phyloP scores from a whole-genome alignment of 1,140 invertebrate genomes.

The Hypothenemus hampei region DNA sequence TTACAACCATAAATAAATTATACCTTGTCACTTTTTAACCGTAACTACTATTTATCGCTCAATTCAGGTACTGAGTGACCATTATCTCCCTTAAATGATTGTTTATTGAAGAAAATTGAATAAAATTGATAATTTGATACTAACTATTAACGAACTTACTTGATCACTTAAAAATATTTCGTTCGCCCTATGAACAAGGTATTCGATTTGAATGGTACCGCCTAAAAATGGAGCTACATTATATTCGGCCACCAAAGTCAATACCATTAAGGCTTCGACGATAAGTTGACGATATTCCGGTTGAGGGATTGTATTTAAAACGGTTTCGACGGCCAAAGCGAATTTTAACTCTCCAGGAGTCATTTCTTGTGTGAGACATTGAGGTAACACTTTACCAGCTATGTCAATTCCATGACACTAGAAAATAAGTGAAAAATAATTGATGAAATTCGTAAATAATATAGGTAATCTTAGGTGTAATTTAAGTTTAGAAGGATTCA shows the following conservation, averaged over 20 bases:
- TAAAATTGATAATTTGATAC: too few relatives aligned
- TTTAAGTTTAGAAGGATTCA: too few relatives aligned
- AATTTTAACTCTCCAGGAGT: constrained; percentile 98
- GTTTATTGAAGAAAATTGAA: too few relatives aligned
- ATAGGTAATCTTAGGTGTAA: too few relatives aligned
- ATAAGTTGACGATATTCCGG: constrained; percentile 97
- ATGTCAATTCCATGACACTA: constrained; percentile 89
- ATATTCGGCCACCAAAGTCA: constrained; percentile 86
- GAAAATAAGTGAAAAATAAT: too few relatives aligned
- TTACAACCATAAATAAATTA: too few relatives aligned
- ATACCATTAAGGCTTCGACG: constrained; percentile 95
- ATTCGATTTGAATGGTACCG: constrained; percentile 84
- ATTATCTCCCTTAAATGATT: too few relatives aligned
- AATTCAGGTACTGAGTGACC: too few relatives aligned
- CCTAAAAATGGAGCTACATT: constrained; percentile 73
- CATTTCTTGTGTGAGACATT: constrained; percentile 95
- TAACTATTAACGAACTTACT: too few relatives aligned
- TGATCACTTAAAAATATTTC: constrained; percentile 94
- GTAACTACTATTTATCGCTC: too few relatives aligned
- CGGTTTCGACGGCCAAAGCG: constrained; percentile 95
- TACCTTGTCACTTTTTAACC: too few relatives aligned
- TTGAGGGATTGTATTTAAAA: constrained; percentile 93
- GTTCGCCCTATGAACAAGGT: constrained; percentile 91
- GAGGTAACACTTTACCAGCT: constrained; percentile 81
- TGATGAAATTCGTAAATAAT: too few relatives aligned